A percentile compares a stretch with the other conserved stretches of the same genome.
Evolutionary conservation across 1,140 invertebrate species (phyloP).

Genomic region (Drosophila orosa): DNA sequence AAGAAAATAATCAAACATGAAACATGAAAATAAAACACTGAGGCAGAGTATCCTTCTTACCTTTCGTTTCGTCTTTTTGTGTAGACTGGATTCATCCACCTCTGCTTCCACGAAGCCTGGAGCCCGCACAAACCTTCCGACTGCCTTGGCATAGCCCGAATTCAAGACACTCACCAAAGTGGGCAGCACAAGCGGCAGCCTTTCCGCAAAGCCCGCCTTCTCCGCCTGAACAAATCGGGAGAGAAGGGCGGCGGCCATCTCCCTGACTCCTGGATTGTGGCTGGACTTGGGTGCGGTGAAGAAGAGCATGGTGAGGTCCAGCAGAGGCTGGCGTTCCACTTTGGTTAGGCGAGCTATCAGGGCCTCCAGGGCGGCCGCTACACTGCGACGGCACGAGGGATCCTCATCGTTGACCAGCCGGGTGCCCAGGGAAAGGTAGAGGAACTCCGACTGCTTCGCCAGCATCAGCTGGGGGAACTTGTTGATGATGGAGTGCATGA

Average conservation of each 20-base stretch:
- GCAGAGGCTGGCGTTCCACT: conserved; percentile 87
- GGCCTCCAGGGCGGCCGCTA: conserved; percentile 88
- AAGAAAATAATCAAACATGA: background rate
- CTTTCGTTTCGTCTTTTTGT: conserved; percentile 40
- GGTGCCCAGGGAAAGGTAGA: conserved; percentile 90
- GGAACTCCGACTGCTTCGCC: conserved; percentile 87
- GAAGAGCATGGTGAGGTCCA: conserved; percentile 88
- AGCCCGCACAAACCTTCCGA: conserved; percentile 73
- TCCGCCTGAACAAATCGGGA: conserved; percentile 91
- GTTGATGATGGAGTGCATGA: conserved; percentile 91
- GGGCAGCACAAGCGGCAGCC: conserved; percentile 86
- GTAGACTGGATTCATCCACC: conserved; percentile 23
- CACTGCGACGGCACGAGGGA: conserved; percentile 87
- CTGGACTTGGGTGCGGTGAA: conserved; percentile 85
- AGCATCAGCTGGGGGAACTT: conserved; percentile 90
- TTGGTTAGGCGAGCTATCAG: conserved; percentile 86
- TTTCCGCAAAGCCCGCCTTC: conserved; percentile 87
- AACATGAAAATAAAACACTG: too few relatives aligned
- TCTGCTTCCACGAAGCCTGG: conserved; percentile 48
- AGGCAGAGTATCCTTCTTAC: background rate
- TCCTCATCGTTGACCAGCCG: conserved; percentile 90
- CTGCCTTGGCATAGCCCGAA: conserved; percentile 38
- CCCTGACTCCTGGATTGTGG: conserved; percentile 87
- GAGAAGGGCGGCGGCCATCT: conserved; percentile 87
- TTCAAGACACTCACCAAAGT: conserved; percentile 85